phyloP scores from a whole-genome alignment of 2,113 vertebrate species.

The Halichoerus grypus region DNA sequence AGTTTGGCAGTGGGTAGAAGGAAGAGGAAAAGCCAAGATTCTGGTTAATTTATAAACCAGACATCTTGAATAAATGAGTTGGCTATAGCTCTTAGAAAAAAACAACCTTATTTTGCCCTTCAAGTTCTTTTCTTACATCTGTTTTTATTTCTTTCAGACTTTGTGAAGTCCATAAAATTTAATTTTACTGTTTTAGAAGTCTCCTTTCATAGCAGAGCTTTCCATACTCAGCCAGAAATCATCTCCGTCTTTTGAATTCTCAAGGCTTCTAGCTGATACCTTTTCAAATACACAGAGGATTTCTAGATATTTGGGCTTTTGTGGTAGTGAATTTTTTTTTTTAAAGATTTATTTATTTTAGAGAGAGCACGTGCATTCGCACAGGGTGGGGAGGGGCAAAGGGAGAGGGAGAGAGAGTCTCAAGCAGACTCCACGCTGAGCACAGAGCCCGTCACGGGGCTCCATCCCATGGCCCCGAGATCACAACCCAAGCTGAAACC shows the following conservation, averaged over 20 bases:
- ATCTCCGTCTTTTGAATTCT: background rate
- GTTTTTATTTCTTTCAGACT: conserved; percentile 60
- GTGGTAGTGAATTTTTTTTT: background rate
- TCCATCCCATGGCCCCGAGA: background rate
- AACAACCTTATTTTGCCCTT: conserved; percentile 44
- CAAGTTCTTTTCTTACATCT: conserved; percentile 60
- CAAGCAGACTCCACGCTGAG: background rate
- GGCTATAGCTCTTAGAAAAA: background rate
- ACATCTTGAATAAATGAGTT: conserved; percentile 59
- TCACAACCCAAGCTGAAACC: background rate
- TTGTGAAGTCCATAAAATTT: conserved; percentile 24
- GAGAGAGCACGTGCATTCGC: background rate
- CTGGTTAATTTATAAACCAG: conserved; percentile 70
- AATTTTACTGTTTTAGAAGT: conserved; percentile 7
- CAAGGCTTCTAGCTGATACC: background rate
- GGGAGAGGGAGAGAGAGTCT: background rate
- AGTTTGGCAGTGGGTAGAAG: conserved; percentile 61
- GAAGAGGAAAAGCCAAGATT: conserved; percentile 53
- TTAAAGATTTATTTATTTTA: background rate
- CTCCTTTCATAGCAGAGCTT: background rate
- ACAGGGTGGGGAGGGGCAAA: background rate
- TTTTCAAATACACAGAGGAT: background rate
- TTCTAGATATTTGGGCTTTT: background rate
- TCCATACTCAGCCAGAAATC: background rate
- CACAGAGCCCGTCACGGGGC: background rate